Evolutionary conservation across 1,140 invertebrate genomes (phyloP), one percentile per base, ranked within the genome.

Genomic region (Saccostrea cuccullata): DNA sequence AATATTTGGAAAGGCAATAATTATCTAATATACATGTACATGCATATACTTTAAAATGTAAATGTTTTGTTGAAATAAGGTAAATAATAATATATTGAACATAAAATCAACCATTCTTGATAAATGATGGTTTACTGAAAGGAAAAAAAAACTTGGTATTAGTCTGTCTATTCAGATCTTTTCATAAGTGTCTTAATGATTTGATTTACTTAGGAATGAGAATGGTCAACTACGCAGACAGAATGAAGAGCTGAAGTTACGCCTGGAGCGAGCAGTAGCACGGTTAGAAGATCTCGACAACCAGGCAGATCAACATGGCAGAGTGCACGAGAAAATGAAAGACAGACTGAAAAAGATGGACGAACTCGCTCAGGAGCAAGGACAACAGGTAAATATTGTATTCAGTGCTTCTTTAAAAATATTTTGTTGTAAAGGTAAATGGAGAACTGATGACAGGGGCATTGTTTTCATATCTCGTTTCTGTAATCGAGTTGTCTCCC

Each of bases 251-350:
- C 56, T 91, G 64, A 90, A 64, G 20, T 84, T 91, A 70, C 87
- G 92, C n/a, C 85, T 94, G 56, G 92, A 93, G 82, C 58, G 92
- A 55, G 91, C 91, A 17, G 64, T 90, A 17, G 26, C 86, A 17
- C 86, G 92, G 40, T 77, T 93, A 58, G 89, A 90, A 12, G 90
- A 92, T 26, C 87, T 94, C 30, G 93, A 94, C 60, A 91, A 93
- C 17, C 92, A 94, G 86, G 84, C 91, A 77, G 93, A 93, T 56
- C 93, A 94, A 85, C 94, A 94, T 88, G 89, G 86, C n/a, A 87
- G 91, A 64, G 91, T 94, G 13, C 93, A 94, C 70, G 92, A 93
- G 82, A 94, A 94, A 87, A 93, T 94, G 93, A 93, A 90, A 73
- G 92, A 94, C 23, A 86, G 93, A 36, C 86, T 94, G 15, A 93